Percentiles rank a stretch among this genome's conserved stretches.
These are phyloP conservation scores for Percopsis omiscomaycus DNA, from an alignment of 2,797 vertebrate species.

Conservation along the genomic window DNA sequence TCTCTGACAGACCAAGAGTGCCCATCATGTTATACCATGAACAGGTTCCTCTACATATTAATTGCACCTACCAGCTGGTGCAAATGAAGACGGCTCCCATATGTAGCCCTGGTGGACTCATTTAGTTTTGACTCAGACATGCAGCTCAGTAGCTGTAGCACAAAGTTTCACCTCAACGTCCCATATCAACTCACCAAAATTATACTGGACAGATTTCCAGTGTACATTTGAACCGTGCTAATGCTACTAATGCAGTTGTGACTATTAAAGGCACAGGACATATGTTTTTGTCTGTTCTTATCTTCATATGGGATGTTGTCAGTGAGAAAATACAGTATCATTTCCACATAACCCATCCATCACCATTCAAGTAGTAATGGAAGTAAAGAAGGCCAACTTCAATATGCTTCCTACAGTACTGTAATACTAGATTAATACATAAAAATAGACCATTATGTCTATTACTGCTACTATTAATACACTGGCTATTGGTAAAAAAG, in stretches of 20 bases:
- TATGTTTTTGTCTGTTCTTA: too few relatives aligned
- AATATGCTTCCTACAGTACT: too few relatives aligned
- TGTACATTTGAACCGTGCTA: conserved; percentile 16
- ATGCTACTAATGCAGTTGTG: not conserved
- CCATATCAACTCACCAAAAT: not conserved
- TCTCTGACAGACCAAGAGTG: conserved; percentile 28
- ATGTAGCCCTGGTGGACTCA: conserved; percentile 60
- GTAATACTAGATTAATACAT: too few relatives aligned
- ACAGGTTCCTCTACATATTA: conserved; percentile 76
- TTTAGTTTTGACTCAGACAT: conserved; percentile 61
- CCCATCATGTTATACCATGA: conserved; percentile 57
- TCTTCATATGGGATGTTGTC: too few relatives aligned
- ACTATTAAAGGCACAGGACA: not conserved
- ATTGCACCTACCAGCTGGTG: conserved; percentile 69
- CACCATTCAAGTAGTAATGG: too few relatives aligned
- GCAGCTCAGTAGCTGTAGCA: conserved; percentile 34
- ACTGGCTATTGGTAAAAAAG: too few relatives aligned
- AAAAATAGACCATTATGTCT: not conserved
- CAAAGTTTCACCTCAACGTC: conserved; percentile 24
- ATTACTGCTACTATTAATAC: not conserved
- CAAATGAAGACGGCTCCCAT: conserved; percentile 44
- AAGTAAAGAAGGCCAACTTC: too few relatives aligned
- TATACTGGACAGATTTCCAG: conserved; percentile 28
- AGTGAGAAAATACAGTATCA: too few relatives aligned
- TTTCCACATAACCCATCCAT: too few relatives aligned